Conservation (phyloP, 2,888 invertebrate species). For the Malthinus flaveolus region DNA sequence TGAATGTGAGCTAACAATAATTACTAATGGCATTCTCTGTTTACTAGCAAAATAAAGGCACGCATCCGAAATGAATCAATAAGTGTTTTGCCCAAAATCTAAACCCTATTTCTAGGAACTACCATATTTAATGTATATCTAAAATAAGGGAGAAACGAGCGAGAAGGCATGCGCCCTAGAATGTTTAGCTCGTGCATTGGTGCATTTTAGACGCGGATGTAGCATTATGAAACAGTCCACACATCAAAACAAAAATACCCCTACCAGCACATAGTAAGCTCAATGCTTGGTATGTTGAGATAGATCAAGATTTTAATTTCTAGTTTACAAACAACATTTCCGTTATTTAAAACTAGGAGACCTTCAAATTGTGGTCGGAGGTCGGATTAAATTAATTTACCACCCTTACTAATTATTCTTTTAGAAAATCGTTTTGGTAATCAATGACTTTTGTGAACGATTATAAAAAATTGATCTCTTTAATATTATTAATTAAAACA, state of each 20-base stretch:
- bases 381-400: too few relatives aligned
- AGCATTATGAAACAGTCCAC: not conserved
- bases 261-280: conserved; percentile 24
- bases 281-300: conserved; percentile 17
- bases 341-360: not conserved
- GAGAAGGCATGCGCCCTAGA: conserved; percentile 32
- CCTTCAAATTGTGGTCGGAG: too few relatives aligned
- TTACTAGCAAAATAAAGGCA: too few relatives aligned
- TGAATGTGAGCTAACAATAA: too few relatives aligned
- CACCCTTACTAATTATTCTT: too few relatives aligned
- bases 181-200: not conserved
- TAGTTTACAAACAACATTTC: not conserved
- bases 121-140: not conserved
- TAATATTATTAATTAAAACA: too few relatives aligned
- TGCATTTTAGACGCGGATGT: conserved; percentile 15
- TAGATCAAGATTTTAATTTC: conserved; percentile 17
- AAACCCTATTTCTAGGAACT: conserved; percentile 1
- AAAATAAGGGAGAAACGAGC: not conserved
- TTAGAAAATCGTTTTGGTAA: too few relatives aligned
- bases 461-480: too few relatives aligned
- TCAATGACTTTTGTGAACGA: too few relatives aligned
- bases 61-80: not conserved
- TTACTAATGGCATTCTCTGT: too few relatives aligned
- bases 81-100: conserved; percentile 1
- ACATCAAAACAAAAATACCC: conserved; percentile 6